A percentile compares a stretch with the other conserved stretches of the same genome.
Conservation (phyloP, 1,140 invertebrate genomes). For the Caenorhabditis remanei region DNA sequence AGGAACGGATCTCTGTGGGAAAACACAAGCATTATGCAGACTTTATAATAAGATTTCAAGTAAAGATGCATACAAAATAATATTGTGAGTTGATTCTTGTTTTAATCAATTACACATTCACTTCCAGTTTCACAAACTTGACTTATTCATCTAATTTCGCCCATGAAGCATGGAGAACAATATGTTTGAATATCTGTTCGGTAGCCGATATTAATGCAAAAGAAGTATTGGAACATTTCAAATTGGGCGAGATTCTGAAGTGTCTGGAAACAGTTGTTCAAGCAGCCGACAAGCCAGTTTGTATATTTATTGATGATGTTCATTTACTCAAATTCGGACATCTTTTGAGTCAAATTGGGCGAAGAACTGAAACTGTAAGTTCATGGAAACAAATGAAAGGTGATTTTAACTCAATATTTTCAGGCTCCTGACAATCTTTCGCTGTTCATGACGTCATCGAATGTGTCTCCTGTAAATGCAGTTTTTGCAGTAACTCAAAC, state of each 20-base stretch:
- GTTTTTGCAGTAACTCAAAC: constrained; percentile 63
- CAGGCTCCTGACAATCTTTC: constrained; percentile 59
- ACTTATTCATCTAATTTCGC: constrained; percentile 65
- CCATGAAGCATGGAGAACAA: constrained; percentile 65
- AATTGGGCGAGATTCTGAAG: constrained; percentile 19
- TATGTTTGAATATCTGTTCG: constrained; percentile 33
- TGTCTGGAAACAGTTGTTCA: constrained; percentile 54
- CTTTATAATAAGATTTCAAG: constrained; percentile 54
- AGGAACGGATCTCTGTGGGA: constrained; percentile 64
- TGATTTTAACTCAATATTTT: background rate
- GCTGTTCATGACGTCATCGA: constrained; percentile 55
- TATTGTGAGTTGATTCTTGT: constrained; percentile 28
- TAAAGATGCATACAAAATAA: constrained; percentile 54
- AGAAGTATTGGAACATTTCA: constrained; percentile 17
- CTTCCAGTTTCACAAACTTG: constrained; percentile 63
- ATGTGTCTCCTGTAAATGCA: constrained; percentile 49
- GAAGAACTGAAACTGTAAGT: constrained; percentile 51
- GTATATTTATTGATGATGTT: constrained; percentile 66
- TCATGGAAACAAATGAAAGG: background rate
- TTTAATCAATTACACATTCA: background rate
- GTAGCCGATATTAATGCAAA: constrained; percentile 38
- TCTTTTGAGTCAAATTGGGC: constrained; percentile 60
- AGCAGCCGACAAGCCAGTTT: constrained; percentile 61
- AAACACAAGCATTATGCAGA: constrained; percentile 63
- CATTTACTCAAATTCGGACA: constrained; percentile 64